phyloP scores from a whole-genome alignment of 2,797 vertebrate species.

The Peromyscus nudipes region DNA sequence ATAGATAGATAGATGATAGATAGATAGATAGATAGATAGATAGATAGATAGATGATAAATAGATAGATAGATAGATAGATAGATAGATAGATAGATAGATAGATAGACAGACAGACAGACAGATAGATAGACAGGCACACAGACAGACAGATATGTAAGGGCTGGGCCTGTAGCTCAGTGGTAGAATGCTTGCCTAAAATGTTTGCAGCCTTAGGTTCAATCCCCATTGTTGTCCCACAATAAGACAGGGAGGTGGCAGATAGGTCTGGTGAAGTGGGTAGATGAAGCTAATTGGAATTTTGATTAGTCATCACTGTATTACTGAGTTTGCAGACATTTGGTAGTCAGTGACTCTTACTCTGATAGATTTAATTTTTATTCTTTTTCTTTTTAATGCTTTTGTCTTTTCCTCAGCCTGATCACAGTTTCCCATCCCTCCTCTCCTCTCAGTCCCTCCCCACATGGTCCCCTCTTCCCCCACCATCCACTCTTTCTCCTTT shows the following conservation, averaged over 20 bases:
- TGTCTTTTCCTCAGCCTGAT: background rate
- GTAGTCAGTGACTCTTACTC: slow-evolving; percentile 10
- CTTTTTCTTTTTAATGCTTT: background rate
- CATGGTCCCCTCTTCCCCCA: background rate
- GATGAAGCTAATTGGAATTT: slow-evolving; percentile 13
- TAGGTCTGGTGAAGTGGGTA: background rate
- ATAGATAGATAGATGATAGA: too few relatives aligned
- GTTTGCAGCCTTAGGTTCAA: background rate
- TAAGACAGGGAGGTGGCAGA: background rate
- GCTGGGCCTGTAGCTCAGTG: background rate
- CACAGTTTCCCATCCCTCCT: background rate
- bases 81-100: background rate
- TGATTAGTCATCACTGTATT: background rate
- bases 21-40: too few relatives aligned
- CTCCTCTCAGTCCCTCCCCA: background rate
- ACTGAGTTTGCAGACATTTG: slow-evolving; percentile 19
- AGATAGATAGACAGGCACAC: rapidly evolving
- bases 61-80: background rate
- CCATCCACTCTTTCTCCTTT: background rate
- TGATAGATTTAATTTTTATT: background rate
- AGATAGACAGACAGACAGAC: too few relatives aligned
- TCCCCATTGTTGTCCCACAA: background rate
- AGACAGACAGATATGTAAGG: background rate
- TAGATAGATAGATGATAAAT: background rate
- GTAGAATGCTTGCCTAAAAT: background rate